Conservation (phyloP, 2,113 vertebrate species). For the Passer montanus region DNA sequence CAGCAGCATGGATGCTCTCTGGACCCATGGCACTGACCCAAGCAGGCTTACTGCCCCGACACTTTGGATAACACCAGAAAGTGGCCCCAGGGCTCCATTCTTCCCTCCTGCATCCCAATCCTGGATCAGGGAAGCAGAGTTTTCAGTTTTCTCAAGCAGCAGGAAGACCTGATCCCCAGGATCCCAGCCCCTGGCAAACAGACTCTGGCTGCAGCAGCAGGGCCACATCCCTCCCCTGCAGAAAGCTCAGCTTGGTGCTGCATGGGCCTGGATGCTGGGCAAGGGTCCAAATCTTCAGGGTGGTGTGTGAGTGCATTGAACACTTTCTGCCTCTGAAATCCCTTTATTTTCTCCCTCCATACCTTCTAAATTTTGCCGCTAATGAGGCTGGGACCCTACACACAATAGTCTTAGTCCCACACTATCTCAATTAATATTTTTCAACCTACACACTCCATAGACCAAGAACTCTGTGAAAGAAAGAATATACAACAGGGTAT, state of each 20-base stretch:
- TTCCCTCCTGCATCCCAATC: not conserved
- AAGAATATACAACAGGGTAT: not conserved
- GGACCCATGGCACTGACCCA: not conserved
- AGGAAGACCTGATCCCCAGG: not conserved
- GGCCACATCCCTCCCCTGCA: not conserved
- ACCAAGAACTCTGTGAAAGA: not conserved
- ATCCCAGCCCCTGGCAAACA: not conserved
- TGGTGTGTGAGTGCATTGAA: not conserved
- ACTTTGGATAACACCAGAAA: not conserved
- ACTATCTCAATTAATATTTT: not conserved
- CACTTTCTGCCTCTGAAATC: not conserved
- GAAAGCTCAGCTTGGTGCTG: not conserved
- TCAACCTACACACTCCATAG: not conserved
- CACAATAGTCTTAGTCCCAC: not conserved
- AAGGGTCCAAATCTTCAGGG: not conserved
- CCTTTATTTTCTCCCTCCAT: not conserved
- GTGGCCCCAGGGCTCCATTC: not conserved
- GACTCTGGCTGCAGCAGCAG: not conserved
- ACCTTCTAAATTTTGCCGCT: not conserved
- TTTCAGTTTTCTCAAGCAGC: not conserved
- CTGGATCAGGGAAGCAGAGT: not conserved
- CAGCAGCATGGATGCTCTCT: not conserved
- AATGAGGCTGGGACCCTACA: not conserved
- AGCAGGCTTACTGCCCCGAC: not conserved
- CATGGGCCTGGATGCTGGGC: not conserved